Conservation (phyloP, 2,113 vertebrate species). For the Brachypodius melanocephalos region DNA sequence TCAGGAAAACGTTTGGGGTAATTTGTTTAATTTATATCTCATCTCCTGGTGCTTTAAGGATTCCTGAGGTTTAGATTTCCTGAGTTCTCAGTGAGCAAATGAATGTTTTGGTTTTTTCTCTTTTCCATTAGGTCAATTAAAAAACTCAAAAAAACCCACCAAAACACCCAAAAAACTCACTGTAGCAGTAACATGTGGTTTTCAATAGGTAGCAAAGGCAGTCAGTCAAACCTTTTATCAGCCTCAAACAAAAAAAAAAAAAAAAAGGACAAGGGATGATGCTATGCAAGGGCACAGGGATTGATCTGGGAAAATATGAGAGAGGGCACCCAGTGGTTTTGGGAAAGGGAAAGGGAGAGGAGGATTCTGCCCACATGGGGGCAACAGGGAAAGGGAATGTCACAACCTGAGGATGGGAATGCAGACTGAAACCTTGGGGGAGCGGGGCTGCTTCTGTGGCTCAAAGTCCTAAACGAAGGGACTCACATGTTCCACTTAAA, state of each 20-base stretch:
- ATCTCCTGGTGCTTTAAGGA: not conserved
- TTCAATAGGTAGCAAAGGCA: not conserved
- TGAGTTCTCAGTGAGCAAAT: not conserved
- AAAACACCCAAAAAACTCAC: not conserved
- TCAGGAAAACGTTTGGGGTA: not conserved
- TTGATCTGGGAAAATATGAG: not conserved
- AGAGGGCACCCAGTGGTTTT: not conserved
- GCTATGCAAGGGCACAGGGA: not conserved
- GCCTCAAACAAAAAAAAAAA: not conserved
- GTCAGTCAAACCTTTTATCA: not conserved
- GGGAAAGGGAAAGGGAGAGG: not conserved
- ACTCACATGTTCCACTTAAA: not conserved
- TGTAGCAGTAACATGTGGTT: not conserved
- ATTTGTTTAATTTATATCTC: not conserved
- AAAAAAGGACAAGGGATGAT: not conserved
- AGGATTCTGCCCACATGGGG: rapidly evolving
- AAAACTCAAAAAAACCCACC: too few relatives aligned
- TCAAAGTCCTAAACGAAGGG: not conserved
- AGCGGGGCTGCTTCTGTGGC: not conserved
- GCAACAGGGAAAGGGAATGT: not conserved
- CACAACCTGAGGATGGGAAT: not conserved
- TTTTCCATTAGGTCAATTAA: not conserved
- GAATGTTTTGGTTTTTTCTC: not conserved
- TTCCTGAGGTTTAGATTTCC: not conserved
- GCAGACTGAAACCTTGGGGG: not conserved